phyloP scores from a whole-genome alignment of 2,888 invertebrate genomes.

The Hedya salicella region DNA sequence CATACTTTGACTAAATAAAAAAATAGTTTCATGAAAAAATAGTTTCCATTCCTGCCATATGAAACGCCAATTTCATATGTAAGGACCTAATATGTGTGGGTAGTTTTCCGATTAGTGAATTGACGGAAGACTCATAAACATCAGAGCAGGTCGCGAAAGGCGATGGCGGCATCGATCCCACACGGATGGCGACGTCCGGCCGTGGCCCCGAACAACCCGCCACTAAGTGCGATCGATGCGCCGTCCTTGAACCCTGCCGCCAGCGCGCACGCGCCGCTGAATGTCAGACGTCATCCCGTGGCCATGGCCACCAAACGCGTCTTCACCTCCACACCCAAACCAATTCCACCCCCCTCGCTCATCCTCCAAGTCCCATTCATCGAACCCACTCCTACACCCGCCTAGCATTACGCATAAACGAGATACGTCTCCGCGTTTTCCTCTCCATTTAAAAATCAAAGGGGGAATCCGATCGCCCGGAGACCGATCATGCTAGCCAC shows the following conservation, averaged over 20 bases:
- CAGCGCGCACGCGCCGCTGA: slow-evolving; percentile 70
- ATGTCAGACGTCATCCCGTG: slow-evolving; percentile 76
- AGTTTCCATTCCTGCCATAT: too few relatives aligned
- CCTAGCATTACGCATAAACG: slow-evolving; percentile 32
- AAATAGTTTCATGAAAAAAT: too few relatives aligned
- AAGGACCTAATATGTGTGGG: too few relatives aligned
- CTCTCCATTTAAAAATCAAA: slow-evolving; percentile 11
- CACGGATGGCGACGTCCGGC: slow-evolving; percentile 67
- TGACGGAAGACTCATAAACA: too few relatives aligned
- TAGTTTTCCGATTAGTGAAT: too few relatives aligned
- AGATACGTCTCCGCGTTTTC: slow-evolving; percentile 16
- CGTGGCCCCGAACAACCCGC: slow-evolving; percentile 64
- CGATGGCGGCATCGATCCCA: slow-evolving; percentile 58
- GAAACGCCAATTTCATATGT: too few relatives aligned
- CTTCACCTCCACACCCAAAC: slow-evolving; percentile 55
- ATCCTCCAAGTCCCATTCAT: slow-evolving; percentile 59
- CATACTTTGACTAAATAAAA: too few relatives aligned
- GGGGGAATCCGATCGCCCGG: neutral
- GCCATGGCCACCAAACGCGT: slow-evolving; percentile 77
- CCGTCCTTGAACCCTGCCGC: slow-evolving; percentile 75
- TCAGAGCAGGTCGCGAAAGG: slow-evolving; percentile 20
- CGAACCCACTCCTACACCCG: slow-evolving; percentile 49
- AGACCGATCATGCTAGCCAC: slow-evolving; percentile 31
- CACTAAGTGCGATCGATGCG: slow-evolving; percentile 73
- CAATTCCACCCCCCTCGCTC: slow-evolving; percentile 45